A percentile compares a stretch with the other conserved stretches of the same genome.
phyloP scores from a whole-genome alignment of 2,113 vertebrate genomes.

The Centropus bengalensis region DNA sequence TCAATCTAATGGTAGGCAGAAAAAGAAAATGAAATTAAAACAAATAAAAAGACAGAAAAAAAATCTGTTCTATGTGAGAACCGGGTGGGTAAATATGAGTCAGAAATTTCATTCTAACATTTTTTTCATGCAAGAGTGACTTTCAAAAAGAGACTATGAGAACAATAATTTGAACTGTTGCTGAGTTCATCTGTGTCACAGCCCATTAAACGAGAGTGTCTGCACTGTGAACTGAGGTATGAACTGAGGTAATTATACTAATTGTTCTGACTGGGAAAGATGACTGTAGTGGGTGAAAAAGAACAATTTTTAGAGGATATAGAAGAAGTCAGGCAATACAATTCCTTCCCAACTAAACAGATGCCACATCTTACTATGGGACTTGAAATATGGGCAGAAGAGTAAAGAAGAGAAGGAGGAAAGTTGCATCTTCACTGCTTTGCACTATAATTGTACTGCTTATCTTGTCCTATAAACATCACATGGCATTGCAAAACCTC shows the following conservation, averaged over 20 bases:
- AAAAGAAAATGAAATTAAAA: not conserved
- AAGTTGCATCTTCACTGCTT: fast-evolving
- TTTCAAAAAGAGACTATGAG: not conserved
- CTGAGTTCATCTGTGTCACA: constrained; percentile 44
- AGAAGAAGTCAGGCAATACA: not conserved
- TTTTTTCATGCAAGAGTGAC: not conserved
- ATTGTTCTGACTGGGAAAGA: constrained; percentile 45
- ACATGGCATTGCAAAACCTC: not conserved
- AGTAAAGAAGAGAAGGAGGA: not conserved
- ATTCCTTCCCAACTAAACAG: not conserved
- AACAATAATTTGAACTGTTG: constrained; percentile 36
- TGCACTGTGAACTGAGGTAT: constrained; percentile 54
- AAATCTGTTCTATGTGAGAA: not conserved
- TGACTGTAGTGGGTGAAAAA: not conserved
- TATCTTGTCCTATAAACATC: not conserved
- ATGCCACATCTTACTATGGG: not conserved
- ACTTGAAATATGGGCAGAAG: not conserved
- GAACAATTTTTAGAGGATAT: not conserved
- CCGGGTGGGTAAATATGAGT: not conserved
- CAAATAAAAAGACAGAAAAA: not conserved
- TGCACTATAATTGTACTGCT: not conserved
- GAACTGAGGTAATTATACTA: constrained; percentile 66
- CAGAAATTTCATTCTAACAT: not conserved
- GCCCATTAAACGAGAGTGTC: constrained; percentile 49
- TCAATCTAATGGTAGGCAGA: not conserved